Evolutionary conservation across 2,113 vertebrate genomes (phyloP).

Genomic region (Phalacrocorax brasilianus): DNA sequence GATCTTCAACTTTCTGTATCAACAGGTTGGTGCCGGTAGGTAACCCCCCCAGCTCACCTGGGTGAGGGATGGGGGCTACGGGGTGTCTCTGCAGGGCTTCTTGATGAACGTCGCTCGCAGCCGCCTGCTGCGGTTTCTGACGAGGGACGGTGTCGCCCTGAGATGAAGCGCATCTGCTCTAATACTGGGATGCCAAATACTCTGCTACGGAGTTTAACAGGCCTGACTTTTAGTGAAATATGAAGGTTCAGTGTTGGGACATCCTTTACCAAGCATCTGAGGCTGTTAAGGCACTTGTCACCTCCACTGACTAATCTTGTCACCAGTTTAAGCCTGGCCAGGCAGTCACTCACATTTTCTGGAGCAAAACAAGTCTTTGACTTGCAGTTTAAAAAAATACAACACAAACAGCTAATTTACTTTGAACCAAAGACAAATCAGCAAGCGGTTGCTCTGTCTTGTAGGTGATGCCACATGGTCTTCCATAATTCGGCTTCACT

Average conservation of each 20-base stretch:
- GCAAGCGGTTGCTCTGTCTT: accelerated
- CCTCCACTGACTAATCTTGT: not conserved
- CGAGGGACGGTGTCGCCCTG: not conserved
- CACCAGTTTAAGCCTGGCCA: not conserved
- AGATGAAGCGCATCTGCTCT: not conserved
- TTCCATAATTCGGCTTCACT: not conserved
- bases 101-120: not conserved
- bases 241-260: not conserved
- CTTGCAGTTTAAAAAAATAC: not conserved
- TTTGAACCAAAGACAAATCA: not conserved
- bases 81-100: not conserved
- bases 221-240: accelerated
- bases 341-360: not conserved
- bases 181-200: not conserved
- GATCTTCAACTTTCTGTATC: not conserved
- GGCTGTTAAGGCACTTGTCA: not conserved
- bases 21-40: not conserved
- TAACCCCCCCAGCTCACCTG: not conserved
- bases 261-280: not conserved
- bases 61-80: not conserved
- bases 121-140: not conserved
- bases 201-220: not conserved
- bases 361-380: not conserved
- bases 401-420: not conserved
- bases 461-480: accelerated